Conservation (phyloP, 2,888 invertebrate genomes). For the Rhamphomyia laevipes region DNA sequence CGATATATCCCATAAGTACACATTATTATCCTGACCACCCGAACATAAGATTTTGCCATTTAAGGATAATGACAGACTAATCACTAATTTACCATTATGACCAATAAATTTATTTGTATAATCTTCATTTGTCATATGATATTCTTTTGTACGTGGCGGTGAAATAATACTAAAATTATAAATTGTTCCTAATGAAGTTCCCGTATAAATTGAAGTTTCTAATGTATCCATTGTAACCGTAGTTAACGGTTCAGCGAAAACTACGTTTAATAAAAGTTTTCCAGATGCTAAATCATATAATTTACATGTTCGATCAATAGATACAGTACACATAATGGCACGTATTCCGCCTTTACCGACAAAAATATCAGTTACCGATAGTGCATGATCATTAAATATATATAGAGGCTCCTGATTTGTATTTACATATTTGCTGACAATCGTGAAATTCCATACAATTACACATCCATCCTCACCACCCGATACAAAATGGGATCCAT, state of each 20-base stretch:
- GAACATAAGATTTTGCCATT: slow-evolving; percentile 63
- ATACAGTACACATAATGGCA: slow-evolving; percentile 62
- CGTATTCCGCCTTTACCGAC: slow-evolving; percentile 59
- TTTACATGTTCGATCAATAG: slow-evolving; percentile 71
- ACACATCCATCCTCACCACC: slow-evolving; percentile 78
- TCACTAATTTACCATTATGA: slow-evolving; percentile 53
- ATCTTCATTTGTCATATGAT: slow-evolving; percentile 47
- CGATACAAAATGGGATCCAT: slow-evolving; percentile 65
- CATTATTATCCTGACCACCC: slow-evolving; percentile 60
- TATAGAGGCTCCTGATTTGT: slow-evolving; percentile 45
- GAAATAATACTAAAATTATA: slow-evolving; percentile 53
- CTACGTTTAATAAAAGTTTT: slow-evolving; percentile 54
- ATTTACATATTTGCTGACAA: slow-evolving; percentile 37
- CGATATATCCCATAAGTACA: slow-evolving; percentile 69
- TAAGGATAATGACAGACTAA: slow-evolving; percentile 57
- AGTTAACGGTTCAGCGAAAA: slow-evolving; percentile 59
- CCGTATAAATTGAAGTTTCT: slow-evolving; percentile 63
- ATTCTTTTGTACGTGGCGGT: slow-evolving; percentile 53
- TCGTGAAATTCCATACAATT: slow-evolving; percentile 63
- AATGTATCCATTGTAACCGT: slow-evolving; percentile 55
- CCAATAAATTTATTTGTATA: slow-evolving; percentile 46
- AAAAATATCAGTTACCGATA: slow-evolving; percentile 66
- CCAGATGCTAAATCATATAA: slow-evolving; percentile 66
- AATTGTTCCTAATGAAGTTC: slow-evolving; percentile 59
- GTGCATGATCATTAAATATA: slow-evolving; percentile 65